Evolutionary conservation across 2,888 invertebrate species (phyloP), one percentile per base, ranked within the genome.

Genomic region (Rotaria sp.): DNA sequence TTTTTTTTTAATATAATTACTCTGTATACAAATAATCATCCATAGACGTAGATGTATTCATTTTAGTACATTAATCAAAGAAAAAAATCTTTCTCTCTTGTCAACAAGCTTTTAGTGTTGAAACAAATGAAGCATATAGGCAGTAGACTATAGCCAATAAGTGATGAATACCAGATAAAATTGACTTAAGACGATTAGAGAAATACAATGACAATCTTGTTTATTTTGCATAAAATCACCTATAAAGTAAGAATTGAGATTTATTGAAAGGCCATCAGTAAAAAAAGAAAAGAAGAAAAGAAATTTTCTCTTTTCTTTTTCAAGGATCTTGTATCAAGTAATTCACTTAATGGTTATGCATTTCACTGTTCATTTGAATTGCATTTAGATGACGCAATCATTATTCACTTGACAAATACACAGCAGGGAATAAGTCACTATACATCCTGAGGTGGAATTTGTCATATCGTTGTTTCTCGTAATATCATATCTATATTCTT

Each of bases 321-420:
- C 35, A 30, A 18, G 30, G 55, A 30, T 67, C 67, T 67, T 67
- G 50, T 15, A 50, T 15, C 13, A 50, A 67, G 35, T 67, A 35
- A 67, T 67, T 67, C 67, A 67, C 67, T 67, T 67, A 67, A 35
- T 67, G 67, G 30, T 67, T 67, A 67, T 67, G 35, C 30, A 67
- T 35, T 67, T 67, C 35, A 67, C 35, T 35, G 15, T 30, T 30
- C 67, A 67, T 13, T 67, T 35, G 30, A 30, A 67, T 67, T 67
- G 67, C 30, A 67, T 30, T 30, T 30, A 13, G 35, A 67, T 67
- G 67, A 67, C 35, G 67, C 30, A 67, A 67, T 30, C 67, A 35
- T 30, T 10, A 30, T 67, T 67, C 67, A 67, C 67, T 35, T 30
- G 35, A 67, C 35, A 35, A 30, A 30, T 55, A 24, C 7, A 55